Conservation (phyloP, 1,140 invertebrate species). For the Araneus ventricosus region DNA sequence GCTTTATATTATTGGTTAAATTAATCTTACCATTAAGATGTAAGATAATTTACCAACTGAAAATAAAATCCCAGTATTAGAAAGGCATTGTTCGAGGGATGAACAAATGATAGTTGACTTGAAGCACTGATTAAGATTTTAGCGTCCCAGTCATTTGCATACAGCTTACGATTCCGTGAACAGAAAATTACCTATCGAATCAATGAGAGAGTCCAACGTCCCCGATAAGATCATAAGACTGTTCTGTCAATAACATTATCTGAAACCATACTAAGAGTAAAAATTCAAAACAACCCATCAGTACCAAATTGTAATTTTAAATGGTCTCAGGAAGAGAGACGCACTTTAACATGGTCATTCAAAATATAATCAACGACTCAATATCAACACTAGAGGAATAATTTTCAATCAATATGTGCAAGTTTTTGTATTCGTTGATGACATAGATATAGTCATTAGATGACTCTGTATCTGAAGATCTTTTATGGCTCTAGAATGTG, state of each 20-base stretch:
- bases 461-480: background rate
- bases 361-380: background rate
- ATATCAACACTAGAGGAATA: background rate
- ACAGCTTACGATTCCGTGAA: slow-evolving; percentile 14
- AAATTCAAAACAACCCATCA: background rate
- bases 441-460: background rate
- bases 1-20: no score
- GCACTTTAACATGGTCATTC: background rate
- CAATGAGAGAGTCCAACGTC: slow-evolving; percentile 1
- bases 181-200: background rate
- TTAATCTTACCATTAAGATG: no score
- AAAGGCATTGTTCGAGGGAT: no score
- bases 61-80: no score
- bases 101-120: no score
- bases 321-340: background rate
- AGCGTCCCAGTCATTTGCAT: no score
- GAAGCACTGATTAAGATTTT: no score
- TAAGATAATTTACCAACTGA: no score
- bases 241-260: background rate
- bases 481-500: background rate
- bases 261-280: slow-evolving; percentile 22
- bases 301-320: background rate
- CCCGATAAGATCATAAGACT: background rate
- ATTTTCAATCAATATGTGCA: background rate
- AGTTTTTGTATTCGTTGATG: slow-evolving; percentile 25